These are phyloP conservation scores for Elymnias hypermnestra DNA, from an alignment of 1,140 invertebrate genomes.

Conservation along the genomic window DNA sequence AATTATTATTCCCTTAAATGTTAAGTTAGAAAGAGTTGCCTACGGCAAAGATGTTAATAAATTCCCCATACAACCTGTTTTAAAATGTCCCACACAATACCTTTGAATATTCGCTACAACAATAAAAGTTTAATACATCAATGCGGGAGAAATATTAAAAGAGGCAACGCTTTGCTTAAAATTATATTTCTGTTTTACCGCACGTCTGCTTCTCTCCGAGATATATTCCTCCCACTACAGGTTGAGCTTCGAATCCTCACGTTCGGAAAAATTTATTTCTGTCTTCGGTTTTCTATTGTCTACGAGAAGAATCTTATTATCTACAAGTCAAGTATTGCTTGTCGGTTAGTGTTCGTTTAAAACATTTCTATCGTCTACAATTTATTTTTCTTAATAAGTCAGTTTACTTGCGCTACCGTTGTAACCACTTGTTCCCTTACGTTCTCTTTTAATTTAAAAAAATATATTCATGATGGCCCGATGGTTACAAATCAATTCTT, in stretches of 20 bases:
- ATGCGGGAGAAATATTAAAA: conserved; percentile 6
- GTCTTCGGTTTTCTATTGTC: conserved; percentile 21
- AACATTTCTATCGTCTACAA: neutral
- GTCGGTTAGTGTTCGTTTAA: conserved; percentile 13
- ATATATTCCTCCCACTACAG: conserved; percentile 15
- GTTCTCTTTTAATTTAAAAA: too few relatives aligned
- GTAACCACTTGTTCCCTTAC: too few relatives aligned
- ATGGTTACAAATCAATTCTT: too few relatives aligned
- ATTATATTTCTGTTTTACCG: conserved; percentile 15
- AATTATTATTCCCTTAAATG: too few relatives aligned
- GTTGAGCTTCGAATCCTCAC: conserved; percentile 21
- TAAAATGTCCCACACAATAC: neutral
- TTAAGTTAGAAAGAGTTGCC: too few relatives aligned
- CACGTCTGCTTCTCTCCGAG: conserved; percentile 8
- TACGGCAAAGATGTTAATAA: too few relatives aligned
- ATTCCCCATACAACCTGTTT: too few relatives aligned
- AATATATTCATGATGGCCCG: too few relatives aligned
- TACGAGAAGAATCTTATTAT: conserved; percentile 19
- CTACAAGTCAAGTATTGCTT: conserved; percentile 17
- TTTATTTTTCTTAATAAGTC: too few relatives aligned
- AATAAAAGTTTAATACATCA: conserved; percentile 18
- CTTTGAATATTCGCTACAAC: neutral
- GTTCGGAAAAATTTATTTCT: conserved; percentile 24
- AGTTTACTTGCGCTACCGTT: too few relatives aligned
- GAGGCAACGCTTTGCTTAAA: conserved; percentile 12